Evolutionary conservation across 2,113 vertebrate species (phyloP).

Genomic region (Festucalex cinctus): DNA sequence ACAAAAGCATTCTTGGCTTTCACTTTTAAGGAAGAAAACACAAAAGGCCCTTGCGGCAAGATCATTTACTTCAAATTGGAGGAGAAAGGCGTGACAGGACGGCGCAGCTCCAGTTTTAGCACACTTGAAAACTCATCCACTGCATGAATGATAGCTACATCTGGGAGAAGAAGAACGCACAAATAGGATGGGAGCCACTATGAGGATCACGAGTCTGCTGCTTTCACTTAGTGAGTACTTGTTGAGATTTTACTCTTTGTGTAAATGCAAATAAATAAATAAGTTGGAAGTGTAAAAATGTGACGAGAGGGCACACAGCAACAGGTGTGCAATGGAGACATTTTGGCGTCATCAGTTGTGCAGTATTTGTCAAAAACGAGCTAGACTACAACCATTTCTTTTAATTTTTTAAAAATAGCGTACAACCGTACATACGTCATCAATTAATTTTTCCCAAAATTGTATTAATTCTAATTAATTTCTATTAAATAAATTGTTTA

Average conservation of each 20-base stretch:
- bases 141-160: slow-evolving; percentile 17
- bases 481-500: no score
- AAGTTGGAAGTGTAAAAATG: not conserved
- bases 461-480: no score
- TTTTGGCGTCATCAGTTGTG: not conserved
- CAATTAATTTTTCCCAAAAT: no score
- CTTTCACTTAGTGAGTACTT: slow-evolving; percentile 60
- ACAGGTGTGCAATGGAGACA: slow-evolving; percentile 17
- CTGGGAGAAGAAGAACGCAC: slow-evolving; percentile 14
- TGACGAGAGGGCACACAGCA: slow-evolving; percentile 1
- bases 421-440: not conserved
- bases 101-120: not conserved
- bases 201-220: slow-evolving; percentile 48
- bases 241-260: not conserved
- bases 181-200: slow-evolving; percentile 40
- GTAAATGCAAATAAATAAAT: no score
- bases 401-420: not conserved
- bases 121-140: slow-evolving; percentile 6
- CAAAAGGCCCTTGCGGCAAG: slow-evolving; percentile 30
- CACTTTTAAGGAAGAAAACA: slow-evolving; percentile 35
- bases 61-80: slow-evolving; percentile 45
- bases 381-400: not conserved
- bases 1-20: slow-evolving; percentile 74
- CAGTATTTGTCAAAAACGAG: not conserved
- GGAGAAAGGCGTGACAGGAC: slow-evolving; percentile 49